These are phyloP conservation scores for Drosophila emarginata DNA, from an alignment of 2,888 invertebrate species.

Conservation along the genomic window DNA sequence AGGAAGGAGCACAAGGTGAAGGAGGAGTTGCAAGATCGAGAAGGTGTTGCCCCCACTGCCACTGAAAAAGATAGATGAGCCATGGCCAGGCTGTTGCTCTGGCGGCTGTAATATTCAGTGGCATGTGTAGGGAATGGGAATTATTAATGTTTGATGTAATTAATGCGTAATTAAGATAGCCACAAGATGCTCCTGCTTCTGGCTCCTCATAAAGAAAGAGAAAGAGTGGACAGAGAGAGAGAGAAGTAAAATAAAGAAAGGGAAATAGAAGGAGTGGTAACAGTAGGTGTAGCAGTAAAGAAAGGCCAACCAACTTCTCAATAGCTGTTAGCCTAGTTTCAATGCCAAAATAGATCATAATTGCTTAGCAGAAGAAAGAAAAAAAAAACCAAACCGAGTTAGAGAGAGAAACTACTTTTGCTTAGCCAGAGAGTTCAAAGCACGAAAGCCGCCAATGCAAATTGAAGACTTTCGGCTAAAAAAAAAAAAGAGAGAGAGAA, in stretches of 20 bases:
- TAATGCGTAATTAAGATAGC: conserved; percentile 79
- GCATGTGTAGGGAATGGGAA: conserved; percentile 41
- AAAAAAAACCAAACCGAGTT: not conserved
- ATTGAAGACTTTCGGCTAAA: conserved; percentile 42
- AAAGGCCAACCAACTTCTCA: not conserved
- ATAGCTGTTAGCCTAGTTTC: conserved; percentile 32
- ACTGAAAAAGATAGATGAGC: conserved; percentile 71
- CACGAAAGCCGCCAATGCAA: conserved; percentile 69
- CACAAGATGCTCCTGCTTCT: conserved; percentile 38
- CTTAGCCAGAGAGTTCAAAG: conserved; percentile 57
- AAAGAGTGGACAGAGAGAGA: not conserved
- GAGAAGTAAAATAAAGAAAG: not conserved
- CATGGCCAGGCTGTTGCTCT: conserved; percentile 19
- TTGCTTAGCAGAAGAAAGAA: not conserved
- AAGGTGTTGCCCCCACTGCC: conserved; percentile 63
- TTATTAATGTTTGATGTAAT: conserved; percentile 79
- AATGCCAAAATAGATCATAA: conserved; percentile 7
- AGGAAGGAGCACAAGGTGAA: not conserved
- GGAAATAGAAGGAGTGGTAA: too few relatives aligned
- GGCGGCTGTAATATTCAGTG: conserved; percentile 18
- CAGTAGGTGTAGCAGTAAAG: not conserved
- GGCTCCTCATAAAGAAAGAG: not conserved
- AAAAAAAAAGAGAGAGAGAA: not conserved
- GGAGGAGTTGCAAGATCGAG: conserved; percentile 31
- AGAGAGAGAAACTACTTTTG: conserved; percentile 28